phyloP scores from a whole-genome alignment of 2,888 invertebrate genomes.

The Ametastegia equiseti region DNA sequence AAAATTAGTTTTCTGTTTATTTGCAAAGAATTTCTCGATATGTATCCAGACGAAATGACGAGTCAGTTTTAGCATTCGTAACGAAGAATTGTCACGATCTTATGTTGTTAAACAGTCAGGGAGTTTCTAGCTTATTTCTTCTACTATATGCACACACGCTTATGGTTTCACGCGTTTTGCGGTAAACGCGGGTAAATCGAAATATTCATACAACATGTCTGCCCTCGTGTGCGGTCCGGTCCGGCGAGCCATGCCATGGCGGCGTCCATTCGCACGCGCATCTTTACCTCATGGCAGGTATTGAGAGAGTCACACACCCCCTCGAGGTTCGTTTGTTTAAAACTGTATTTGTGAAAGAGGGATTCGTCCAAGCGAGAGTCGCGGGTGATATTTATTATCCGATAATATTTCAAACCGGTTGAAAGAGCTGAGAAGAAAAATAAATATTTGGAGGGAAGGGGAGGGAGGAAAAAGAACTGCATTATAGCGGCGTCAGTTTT shows the following conservation, averaged over 20 bases:
- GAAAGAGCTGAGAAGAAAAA: neutral
- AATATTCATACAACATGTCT: constrained; percentile 47
- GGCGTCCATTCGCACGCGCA: constrained; percentile 61
- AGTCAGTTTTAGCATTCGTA: neutral
- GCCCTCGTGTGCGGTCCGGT: constrained; percentile 60
- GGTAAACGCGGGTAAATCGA: constrained; percentile 30
- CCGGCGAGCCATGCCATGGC: constrained; percentile 66
- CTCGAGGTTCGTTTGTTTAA: neutral
- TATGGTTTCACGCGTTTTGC: neutral
- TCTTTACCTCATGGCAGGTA: constrained; percentile 48
- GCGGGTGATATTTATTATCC: neutral
- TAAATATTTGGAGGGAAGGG: too few species aligned
- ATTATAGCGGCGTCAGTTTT: neutral
- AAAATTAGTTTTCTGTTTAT: neutral
- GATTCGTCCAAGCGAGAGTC: neutral
- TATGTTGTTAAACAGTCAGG: too few species aligned
- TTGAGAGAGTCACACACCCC: constrained; percentile 51
- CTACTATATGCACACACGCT: too few species aligned
- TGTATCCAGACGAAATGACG: too few species aligned
- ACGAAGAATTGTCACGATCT: too few species aligned
- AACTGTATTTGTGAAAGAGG: neutral
- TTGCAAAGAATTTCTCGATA: too few species aligned
- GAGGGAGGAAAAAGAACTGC: too few species aligned
- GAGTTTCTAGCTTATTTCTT: too few species aligned
- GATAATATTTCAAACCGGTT: neutral